A percentile compares a stretch with the other conserved stretches of the same genome.
phyloP scores from a whole-genome alignment of 2,797 vertebrate species.

The Pempheris klunzingeri region DNA sequence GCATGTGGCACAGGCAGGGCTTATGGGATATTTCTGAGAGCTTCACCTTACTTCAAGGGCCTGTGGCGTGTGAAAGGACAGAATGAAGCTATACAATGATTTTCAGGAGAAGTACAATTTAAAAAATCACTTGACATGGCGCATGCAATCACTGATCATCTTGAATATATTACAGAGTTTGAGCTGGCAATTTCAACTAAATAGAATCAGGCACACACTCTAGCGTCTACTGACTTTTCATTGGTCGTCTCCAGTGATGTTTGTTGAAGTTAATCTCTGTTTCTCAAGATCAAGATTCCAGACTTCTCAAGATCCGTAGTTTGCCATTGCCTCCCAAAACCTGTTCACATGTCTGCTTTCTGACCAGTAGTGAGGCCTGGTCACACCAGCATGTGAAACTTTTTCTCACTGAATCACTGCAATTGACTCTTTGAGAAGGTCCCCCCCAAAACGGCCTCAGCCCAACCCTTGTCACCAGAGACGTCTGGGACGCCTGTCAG shows the following conservation, averaged over 20 bases:
- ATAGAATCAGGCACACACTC: not conserved
- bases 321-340: not conserved
- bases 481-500: too few species aligned
- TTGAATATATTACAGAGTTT: too few species aligned
- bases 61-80: not conserved
- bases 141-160: too few species aligned
- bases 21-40: constrained; percentile 8
- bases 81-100: not conserved
- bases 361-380: too few species aligned
- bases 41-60: constrained; percentile 2
- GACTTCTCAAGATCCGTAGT: not conserved
- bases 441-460: too few species aligned
- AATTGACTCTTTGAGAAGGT: too few species aligned
- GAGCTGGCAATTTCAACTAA: too few species aligned
- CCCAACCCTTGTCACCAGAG: too few species aligned
- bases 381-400: too few species aligned
- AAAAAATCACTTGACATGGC: not conserved
- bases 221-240: not conserved
- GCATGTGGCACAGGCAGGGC: constrained; percentile 19
- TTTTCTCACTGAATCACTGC: too few species aligned
- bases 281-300: too few species aligned
- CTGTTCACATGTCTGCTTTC: not conserved
- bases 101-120: not conserved
- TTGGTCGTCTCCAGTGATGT: not conserved
- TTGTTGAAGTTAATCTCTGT: not conserved